Evolutionary conservation across 2,888 invertebrate genomes (phyloP).

Genomic region (Calliphora vomitoria): DNA sequence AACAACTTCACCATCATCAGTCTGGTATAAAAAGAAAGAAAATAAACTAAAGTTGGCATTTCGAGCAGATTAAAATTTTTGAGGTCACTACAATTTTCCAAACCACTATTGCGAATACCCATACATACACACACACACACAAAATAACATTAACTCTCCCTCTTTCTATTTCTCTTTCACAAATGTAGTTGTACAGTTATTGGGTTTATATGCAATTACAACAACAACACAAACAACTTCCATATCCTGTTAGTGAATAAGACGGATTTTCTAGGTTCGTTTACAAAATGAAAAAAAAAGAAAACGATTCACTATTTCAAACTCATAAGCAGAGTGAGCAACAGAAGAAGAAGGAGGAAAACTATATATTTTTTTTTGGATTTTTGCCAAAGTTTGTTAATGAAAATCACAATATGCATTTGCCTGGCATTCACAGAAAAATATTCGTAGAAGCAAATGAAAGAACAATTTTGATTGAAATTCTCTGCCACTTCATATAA

Average conservation of each 20-base stretch:
- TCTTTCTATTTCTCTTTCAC: neutral
- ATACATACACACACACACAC: neutral
- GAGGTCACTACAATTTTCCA: constrained; percentile 50
- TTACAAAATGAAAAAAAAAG: constrained; percentile 26
- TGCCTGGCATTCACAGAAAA: constrained; percentile 38
- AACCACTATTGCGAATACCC: constrained; percentile 14
- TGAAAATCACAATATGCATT: constrained; percentile 60
- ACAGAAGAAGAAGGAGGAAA: neutral
- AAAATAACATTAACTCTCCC: neutral
- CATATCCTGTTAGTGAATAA: constrained; percentile 49
- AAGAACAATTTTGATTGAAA: constrained; percentile 47
- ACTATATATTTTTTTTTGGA: constrained; percentile 39
- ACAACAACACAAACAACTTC: neutral
- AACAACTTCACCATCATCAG: constrained; percentile 28
- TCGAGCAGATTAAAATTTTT: constrained; percentile 61
- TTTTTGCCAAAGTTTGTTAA: constrained; percentile 66
- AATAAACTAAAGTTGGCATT: constrained; percentile 52
- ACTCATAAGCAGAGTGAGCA: neutral
- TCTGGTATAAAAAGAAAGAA: neutral
- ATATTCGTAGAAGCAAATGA: neutral
- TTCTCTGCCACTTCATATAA: constrained; percentile 21
- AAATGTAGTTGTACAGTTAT: neutral
- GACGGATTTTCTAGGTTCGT: constrained; percentile 50
- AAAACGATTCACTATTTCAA: neutral
- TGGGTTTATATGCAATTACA: constrained; percentile 3